These are phyloP conservation scores for Magallana angulata DNA, from an alignment of 1,140 invertebrate species.

Conservation along the genomic window DNA sequence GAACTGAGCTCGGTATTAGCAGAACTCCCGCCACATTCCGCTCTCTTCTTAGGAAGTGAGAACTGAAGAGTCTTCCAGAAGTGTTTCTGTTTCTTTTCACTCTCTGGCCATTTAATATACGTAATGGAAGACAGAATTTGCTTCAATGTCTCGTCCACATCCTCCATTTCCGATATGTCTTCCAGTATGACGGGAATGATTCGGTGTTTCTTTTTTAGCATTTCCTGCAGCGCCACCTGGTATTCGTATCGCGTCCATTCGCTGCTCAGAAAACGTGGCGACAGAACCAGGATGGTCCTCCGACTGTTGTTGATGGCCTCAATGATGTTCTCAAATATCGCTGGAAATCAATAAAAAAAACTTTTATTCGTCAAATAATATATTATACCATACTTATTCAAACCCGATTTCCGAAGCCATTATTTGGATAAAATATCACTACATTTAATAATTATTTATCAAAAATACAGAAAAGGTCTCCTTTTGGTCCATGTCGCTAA, in stretches of 20 bases:
- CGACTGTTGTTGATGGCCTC: conserved; percentile 68
- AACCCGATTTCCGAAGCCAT: too few relatives aligned
- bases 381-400: too few relatives aligned
- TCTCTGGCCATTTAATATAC: conserved; percentile 67
- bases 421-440: too few relatives aligned
- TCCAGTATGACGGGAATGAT: conserved; percentile 73
- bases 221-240: conserved; percentile 70
- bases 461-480: too few relatives aligned
- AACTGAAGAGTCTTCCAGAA: conserved; percentile 65
- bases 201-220: conserved; percentile 66
- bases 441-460: too few relatives aligned
- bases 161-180: conserved; percentile 60
- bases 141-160: conserved; percentile 68
- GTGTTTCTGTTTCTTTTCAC: conserved; percentile 57
- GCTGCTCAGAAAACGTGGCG: conserved; percentile 66
- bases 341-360: conserved; percentile 56
- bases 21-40: neutral
- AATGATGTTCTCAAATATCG: conserved; percentile 71
- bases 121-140: conserved; percentile 68
- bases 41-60: conserved; percentile 8
- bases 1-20: neutral
- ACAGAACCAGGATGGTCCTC: conserved; percentile 68
- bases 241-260: conserved; percentile 73
- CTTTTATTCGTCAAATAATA: neutral
- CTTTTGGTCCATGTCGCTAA: too few relatives aligned